A percentile compares a stretch with the other conserved stretches of the same genome.
phyloP scores from a whole-genome alignment of 2,888 invertebrate species.

The Helicoverpa assulta region DNA sequence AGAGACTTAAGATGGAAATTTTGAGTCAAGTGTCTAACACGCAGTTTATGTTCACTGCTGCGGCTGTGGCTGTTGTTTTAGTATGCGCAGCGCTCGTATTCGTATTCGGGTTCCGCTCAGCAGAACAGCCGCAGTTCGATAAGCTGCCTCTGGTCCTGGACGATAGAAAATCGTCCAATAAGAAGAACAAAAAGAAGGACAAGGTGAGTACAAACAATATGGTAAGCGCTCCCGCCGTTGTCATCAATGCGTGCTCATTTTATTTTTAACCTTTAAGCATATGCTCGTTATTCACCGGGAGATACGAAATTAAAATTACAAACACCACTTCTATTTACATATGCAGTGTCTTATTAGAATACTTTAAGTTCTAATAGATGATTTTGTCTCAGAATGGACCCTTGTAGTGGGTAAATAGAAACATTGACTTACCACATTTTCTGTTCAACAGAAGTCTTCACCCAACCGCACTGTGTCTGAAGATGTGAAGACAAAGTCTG shows the following conservation, averaged over 20 bases:
- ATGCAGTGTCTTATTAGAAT: conserved; percentile 15
- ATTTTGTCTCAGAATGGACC: conserved; percentile 21
- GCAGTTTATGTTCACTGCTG: conserved; percentile 89
- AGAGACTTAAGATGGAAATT: conserved; percentile 89
- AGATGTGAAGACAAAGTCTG: conserved; percentile 90
- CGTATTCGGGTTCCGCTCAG: conserved; percentile 94
- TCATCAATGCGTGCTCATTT: conserved; percentile 82
- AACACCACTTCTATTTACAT: conserved; percentile 23
- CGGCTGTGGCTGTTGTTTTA: conserved; percentile 92
- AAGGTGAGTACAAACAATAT: conserved; percentile 89
- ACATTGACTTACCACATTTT: conserved; percentile 8
- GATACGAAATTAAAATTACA: conserved; percentile 54
- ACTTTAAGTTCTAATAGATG: conserved; percentile 48
- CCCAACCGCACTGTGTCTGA: conserved; percentile 91
- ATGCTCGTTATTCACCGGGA: conserved; percentile 77
- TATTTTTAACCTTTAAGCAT: conserved; percentile 88
- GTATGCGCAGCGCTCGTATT: conserved; percentile 93
- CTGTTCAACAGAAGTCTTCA: conserved; percentile 89
- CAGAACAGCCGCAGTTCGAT: conserved; percentile 95
- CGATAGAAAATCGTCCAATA: conserved; percentile 92
- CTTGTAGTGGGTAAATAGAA: conserved; percentile 12
- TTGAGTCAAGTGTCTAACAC: conserved; percentile 90
- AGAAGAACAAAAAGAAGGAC: conserved; percentile 92
- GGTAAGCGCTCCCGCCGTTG: conserved; percentile 71
- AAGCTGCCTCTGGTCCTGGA: conserved; percentile 91